Conservation (phyloP, 2,888 invertebrate species). For the Operophtera brumata region DNA sequence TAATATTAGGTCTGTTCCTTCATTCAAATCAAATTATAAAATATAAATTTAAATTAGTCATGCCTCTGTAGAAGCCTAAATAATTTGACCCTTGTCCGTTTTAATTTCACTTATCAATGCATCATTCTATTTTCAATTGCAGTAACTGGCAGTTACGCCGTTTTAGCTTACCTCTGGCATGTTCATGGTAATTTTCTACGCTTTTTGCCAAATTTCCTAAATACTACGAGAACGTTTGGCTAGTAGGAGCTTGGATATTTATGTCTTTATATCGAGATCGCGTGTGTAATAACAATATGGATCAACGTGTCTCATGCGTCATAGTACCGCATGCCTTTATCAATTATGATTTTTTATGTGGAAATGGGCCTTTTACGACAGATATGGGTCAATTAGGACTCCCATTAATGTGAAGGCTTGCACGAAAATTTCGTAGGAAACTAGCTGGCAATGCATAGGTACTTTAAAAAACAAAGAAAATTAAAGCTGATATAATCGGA, state of each 20-base stretch:
- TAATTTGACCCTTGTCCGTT: too few species aligned
- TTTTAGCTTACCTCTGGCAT: background rate
- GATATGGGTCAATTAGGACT: slow-evolving; percentile 33
- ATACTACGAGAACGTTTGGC: slow-evolving; percentile 6
- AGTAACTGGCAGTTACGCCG: background rate
- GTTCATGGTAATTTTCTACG: slow-evolving; percentile 2
- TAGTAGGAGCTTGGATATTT: slow-evolving; percentile 43
- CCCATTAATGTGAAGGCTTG: slow-evolving; percentile 11
- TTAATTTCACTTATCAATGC: background rate
- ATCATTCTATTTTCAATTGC: background rate
- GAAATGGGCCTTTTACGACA: slow-evolving; percentile 25
- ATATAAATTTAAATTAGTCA: too few species aligned
- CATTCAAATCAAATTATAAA: too few species aligned
- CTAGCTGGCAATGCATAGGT: background rate
- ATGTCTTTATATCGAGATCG: slow-evolving; percentile 72
- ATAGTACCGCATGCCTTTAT: slow-evolving; percentile 42
- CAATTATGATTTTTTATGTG: slow-evolving; percentile 38
- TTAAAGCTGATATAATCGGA: too few species aligned
- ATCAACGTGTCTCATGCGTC: slow-evolving; percentile 57
- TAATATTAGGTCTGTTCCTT: too few species aligned
- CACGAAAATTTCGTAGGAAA: background rate
- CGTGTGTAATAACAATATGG: slow-evolving; percentile 63
- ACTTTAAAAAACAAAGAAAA: too few species aligned
- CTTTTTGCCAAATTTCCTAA: slow-evolving; percentile 2
- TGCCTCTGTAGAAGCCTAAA: too few species aligned